A percentile compares a stretch with the other conserved stretches of the same genome.
These are phyloP conservation scores for Ctenomys sociabilis DNA, from an alignment of 2,113 vertebrate species.

Conservation along the genomic window DNA sequence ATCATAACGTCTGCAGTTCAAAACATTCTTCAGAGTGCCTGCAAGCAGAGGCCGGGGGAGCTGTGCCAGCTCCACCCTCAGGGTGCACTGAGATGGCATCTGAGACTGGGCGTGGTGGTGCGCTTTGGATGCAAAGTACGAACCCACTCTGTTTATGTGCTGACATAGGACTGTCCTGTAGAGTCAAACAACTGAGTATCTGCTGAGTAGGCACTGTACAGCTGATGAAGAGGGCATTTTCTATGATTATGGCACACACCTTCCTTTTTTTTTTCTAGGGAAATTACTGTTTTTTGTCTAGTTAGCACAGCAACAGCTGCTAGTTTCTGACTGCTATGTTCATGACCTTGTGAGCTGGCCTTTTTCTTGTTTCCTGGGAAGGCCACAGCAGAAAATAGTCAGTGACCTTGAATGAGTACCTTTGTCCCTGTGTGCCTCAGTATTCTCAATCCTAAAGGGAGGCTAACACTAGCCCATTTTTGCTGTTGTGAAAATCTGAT, in stretches of 20 bases:
- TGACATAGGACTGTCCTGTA: slow-evolving; percentile 51
- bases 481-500: not conserved
- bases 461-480: not conserved
- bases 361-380: not conserved
- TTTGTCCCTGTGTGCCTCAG: not conserved
- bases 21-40: slow-evolving; percentile 62
- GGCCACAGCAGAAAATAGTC: not conserved
- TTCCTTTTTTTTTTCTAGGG: not conserved
- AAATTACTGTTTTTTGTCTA: slow-evolving; percentile 58
- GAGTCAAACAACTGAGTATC: slow-evolving; percentile 65
- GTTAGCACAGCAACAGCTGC: slow-evolving; percentile 53
- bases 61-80: too few relatives aligned
- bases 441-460: not conserved
- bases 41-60: too few relatives aligned
- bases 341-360: not conserved
- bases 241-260: slow-evolving; percentile 27
- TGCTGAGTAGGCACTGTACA: slow-evolving; percentile 19
- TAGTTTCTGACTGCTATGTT: not conserved
- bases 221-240: slow-evolving; percentile 38
- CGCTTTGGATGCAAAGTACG: not conserved
- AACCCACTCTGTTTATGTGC: slow-evolving; percentile 38
- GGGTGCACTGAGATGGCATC: too few relatives aligned
- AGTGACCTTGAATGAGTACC: not conserved
- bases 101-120: too few relatives aligned
- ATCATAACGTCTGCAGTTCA: not conserved